A percentile compares a stretch with the other conserved stretches of the same genome.
Conservation (phyloP, 1,140 invertebrate genomes). For the Leptopilina boulardi region DNA sequence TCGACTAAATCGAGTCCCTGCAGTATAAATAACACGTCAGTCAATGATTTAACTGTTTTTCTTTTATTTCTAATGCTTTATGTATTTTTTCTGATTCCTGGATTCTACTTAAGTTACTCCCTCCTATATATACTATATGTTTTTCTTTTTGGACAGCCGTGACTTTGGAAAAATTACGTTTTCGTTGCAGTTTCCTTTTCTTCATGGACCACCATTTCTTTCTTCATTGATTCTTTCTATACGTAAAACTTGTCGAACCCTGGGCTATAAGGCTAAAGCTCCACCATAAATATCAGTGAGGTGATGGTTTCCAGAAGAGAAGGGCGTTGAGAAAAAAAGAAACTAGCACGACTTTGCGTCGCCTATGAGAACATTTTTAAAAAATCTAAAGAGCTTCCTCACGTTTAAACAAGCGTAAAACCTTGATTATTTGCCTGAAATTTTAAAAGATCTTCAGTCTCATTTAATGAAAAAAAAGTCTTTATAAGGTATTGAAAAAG, state of each 20-base stretch:
- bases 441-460: conserved; percentile 45
- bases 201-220: conserved; percentile 45
- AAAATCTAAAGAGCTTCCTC: conserved; percentile 49
- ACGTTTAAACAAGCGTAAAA: conserved; percentile 55
- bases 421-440: conserved; percentile 57
- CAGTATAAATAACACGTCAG: too few species aligned
- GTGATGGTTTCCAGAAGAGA: conserved; percentile 58
- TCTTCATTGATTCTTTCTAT: conserved; percentile 49
- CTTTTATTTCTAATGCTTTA: neutral
- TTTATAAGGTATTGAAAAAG: too few species aligned
- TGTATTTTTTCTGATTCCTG: neutral
- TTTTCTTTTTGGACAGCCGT: conserved; percentile 49
- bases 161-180: conserved; percentile 66
- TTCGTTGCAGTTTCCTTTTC: conserved; percentile 35
- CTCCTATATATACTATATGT: too few species aligned
- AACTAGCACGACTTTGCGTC: conserved; percentile 49
- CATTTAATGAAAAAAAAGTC: neutral
- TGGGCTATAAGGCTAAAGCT: conserved; percentile 60
- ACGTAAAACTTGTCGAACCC: conserved; percentile 62
- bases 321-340: conserved; percentile 42
- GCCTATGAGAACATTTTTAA: conserved; percentile 52
- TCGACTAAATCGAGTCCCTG: too few species aligned
- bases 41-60: neutral
- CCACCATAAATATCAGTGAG: conserved; percentile 71
- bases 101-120: neutral